A percentile compares a stretch with the other conserved stretches of the same genome.
Evolutionary conservation across 2,113 vertebrate species (phyloP).

Genomic region (Macquaria australasica): DNA sequence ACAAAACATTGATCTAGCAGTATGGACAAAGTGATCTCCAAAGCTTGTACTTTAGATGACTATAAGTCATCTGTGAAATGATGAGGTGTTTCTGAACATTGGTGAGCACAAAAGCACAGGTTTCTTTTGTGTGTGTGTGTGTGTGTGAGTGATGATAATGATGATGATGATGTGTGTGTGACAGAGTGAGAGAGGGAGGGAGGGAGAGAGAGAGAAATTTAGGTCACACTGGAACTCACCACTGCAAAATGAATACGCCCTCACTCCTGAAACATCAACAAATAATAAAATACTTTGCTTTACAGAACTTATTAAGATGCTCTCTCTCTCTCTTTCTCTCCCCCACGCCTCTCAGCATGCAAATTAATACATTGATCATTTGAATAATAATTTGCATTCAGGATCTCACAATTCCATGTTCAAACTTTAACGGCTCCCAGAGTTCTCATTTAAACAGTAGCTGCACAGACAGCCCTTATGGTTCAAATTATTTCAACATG

Average conservation of each 20-base stretch:
- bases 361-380: slow-evolving; percentile 84
- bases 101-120: slow-evolving; percentile 29
- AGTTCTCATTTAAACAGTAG: slow-evolving; percentile 80
- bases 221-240: slow-evolving; percentile 61
- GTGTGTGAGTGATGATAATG: slow-evolving; percentile 26
- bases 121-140: background rate
- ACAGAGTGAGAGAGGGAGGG: background rate
- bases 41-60: slow-evolving; percentile 8
- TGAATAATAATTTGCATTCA: slow-evolving; percentile 85
- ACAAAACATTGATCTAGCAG: background rate
- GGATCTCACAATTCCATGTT: slow-evolving; percentile 78
- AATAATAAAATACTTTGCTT: slow-evolving; percentile 76
- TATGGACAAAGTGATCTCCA: slow-evolving; percentile 17
- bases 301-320: slow-evolving; percentile 73
- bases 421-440: slow-evolving; percentile 77
- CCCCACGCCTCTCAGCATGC: slow-evolving; percentile 68
- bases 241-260: slow-evolving; percentile 70
- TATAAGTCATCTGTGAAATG: slow-evolving; percentile 52
- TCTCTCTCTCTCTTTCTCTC: slow-evolving; percentile 21
- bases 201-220: slow-evolving; percentile 22
- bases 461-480: slow-evolving; percentile 75
- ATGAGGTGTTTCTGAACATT: slow-evolving; percentile 42
- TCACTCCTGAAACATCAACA: slow-evolving; percentile 75
- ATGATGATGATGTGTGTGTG: background rate
- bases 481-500: slow-evolving; percentile 83